Conservation (phyloP, 2,797 vertebrate species). For the Sternarchorhynchus goeldii region DNA sequence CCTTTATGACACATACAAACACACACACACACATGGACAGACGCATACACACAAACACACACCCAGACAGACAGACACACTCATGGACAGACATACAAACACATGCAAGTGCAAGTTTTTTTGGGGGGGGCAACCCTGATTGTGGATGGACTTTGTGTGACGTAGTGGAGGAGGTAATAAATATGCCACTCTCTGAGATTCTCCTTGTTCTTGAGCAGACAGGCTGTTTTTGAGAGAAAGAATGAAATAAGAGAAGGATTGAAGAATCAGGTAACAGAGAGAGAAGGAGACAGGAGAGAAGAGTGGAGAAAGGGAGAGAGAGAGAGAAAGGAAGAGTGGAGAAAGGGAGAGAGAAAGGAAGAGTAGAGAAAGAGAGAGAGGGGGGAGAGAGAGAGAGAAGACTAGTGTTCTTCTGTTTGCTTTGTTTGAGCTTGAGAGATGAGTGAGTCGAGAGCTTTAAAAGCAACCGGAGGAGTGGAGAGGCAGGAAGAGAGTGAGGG, state of each 20-base stretch:
- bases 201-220: constrained; percentile 71
- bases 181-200: constrained; percentile 72
- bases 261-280: constrained; percentile 92
- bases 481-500: constrained; percentile 70
- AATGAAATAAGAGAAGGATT: constrained; percentile 90
- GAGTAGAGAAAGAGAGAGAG: constrained; percentile 77
- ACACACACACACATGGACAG: constrained; percentile 35
- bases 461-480: constrained; percentile 77
- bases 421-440: constrained; percentile 52
- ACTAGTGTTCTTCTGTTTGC: constrained; percentile 46
- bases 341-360: constrained; percentile 92
- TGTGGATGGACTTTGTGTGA: neutral
- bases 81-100: neutral
- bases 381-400: constrained; percentile 61
- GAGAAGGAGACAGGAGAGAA: constrained; percentile 87
- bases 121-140: neutral
- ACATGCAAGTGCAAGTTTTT: constrained; percentile 58
- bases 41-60: neutral
- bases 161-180: constrained; percentile 60
- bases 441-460: constrained; percentile 65
- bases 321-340: constrained; percentile 88
- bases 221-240: constrained; percentile 82
- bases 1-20: neutral
- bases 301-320: constrained; percentile 86
- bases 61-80: too few species aligned